Evolutionary conservation across 2,888 invertebrate genomes (phyloP), one percentile per base, ranked within the genome.

Genomic region (Caenorhabditis sp.): DNA sequence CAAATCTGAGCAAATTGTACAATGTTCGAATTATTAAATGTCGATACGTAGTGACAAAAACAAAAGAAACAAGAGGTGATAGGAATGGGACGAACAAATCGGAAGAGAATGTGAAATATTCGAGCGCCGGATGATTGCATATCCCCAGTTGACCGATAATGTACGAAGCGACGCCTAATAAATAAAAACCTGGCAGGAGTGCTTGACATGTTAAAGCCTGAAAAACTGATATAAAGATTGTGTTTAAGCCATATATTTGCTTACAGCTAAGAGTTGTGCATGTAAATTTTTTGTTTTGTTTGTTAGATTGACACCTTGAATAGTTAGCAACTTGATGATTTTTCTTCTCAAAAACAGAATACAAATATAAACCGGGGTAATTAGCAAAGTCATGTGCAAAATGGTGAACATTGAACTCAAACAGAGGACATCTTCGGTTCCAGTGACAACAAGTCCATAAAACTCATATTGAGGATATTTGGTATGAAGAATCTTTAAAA

Each of bases 261-360:
- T 27, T 14, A 78, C 75, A 67, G 65, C 72, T 1, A 78, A 59
- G 10, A 78, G 23, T 26, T 78, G 75, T 0, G 67, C 56, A 49
- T 78, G 78, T 38, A 78, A 61, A 4, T 65, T 70, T 38, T 63
- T 72, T 3, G 78, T 78, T 26, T 67, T 69, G n/a, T 70, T 71
- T 0, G 69, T 67, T 54, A 78, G 70, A 38, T 68, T 65, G 20
- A 66, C 63, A 12, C 67, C 70, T 43, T 73, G 20, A 26, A 49
- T 59, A 17, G 62, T 53, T 21, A 78, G 50, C 25, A 57, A 62
- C 1, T 59, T 27, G n/a, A 68, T 67, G 5, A 76, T 78, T 27
- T 53, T 70, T n/a, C 60, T 50, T 23, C 78, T 56, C 31, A 78
- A 43, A 31, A 70, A 64, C 10, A 75, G 49, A 38, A 78, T 76